Percentiles rank a stretch among this genome's conserved stretches.
phyloP scores from a whole-genome alignment of 1,140 invertebrate genomes.

The Meloidogyne hapla region DNA sequence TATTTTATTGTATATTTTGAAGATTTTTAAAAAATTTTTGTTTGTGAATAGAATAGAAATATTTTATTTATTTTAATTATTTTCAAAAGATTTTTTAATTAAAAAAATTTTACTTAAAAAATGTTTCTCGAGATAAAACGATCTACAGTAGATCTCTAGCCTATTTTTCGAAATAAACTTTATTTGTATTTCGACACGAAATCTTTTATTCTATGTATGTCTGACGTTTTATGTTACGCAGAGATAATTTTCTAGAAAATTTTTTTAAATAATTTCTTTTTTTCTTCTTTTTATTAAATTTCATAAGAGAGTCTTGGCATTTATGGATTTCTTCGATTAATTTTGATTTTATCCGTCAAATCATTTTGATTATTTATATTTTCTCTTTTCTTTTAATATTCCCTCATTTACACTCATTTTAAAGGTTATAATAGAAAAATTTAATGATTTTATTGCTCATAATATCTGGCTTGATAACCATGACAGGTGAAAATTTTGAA shows the following conservation, averaged over 20 bases:
- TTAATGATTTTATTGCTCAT: not conserved
- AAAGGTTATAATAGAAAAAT: not conserved
- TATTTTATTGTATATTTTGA: not conserved
- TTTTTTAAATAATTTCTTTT: not conserved
- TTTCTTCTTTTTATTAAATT: not conserved
- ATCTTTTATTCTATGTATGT: not conserved
- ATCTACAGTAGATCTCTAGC: no score
- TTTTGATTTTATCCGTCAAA: not conserved
- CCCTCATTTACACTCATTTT: not conserved
- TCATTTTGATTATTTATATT: not conserved
- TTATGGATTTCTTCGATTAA: not conserved
- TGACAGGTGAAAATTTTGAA: not conserved
- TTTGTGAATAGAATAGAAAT: not conserved
- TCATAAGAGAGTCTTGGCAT: not conserved
- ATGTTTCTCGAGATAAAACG: no score
- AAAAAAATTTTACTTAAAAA: no score
- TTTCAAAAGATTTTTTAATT: no score
- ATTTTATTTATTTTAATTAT: no score
- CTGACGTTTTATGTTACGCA: not conserved
- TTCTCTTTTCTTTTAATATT: not conserved
- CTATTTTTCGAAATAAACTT: not conserved
- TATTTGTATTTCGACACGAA: not conserved
- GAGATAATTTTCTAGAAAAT: constrained; percentile 1
- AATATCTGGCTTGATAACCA: not conserved
- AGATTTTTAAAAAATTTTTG: not conserved